Evolutionary conservation across 2,113 vertebrate genomes (phyloP), one percentile per base, ranked within the genome.

Genomic region (Salvelinus fontinalis): DNA sequence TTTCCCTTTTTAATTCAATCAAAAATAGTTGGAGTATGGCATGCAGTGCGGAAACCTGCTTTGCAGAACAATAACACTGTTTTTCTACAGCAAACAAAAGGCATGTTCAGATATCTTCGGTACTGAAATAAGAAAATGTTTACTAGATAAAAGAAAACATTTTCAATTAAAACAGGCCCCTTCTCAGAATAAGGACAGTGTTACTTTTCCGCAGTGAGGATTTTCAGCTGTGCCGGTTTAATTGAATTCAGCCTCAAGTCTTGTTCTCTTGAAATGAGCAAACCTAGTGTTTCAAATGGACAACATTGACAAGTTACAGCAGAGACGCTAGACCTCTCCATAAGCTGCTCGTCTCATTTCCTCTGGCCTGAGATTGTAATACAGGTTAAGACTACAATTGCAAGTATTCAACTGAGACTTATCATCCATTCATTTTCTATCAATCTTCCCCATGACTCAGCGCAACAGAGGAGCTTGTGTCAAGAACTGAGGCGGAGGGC

Each of bases 1-100:
- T 89, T 90, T 84, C 93, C 90, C 92, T 90, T 91, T 93, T 87
- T 91, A 44, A 70, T 75, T 22, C 51, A 79, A 51, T n/a, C 26
- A 12, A 54, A 64, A 54, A 54, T 54, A 54, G 14, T 18, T 54
- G 14, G 39, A 54, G 14, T 5, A 44, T 44, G 39, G 39, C 39
- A 11, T 44, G 9, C 39, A 44, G 39, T 44, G 16, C 51, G 1
- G 51, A 54, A 54, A 54, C 51, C 51, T 54, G 16, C 51, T 54
- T 44, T 18, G 51, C 51, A 18, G 51, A 54, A 54, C 51, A 18
- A 54, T 54, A 54, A 54, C 51, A 7, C 5, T 18, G 51, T 54
- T 54, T 18, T 16, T 54, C 51, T 44, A 44, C 14, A 54, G 51
- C 12, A 14, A 18, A 14, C 51, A 54, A 18, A 54, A 18, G 51